Evolutionary conservation across 92 coral and sea anemone species (phyloP).

Genomic region (Phenganax stokvisi): DNA sequence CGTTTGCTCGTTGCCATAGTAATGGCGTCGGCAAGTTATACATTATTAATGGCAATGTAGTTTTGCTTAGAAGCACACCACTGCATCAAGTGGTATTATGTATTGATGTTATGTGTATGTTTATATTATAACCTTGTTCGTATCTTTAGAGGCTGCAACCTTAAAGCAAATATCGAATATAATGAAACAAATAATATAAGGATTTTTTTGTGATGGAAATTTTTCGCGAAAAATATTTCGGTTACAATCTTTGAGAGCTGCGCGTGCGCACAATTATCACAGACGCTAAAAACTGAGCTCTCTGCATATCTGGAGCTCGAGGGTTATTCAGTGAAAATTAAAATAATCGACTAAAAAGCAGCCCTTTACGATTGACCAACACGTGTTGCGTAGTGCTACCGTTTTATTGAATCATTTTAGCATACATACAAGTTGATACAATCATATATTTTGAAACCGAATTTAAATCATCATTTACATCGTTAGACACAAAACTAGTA

Average conservation of each 20-base stretch:
- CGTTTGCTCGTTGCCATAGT: not conserved
- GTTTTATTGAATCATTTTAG: not conserved
- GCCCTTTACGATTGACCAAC: too few relatives aligned
- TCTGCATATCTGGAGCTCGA: too few relatives aligned
- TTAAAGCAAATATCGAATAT: too few relatives aligned
- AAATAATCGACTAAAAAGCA: too few relatives aligned
- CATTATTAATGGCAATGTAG: too few relatives aligned
- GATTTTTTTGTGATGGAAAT: not conserved
- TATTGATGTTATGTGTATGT: conserved; percentile 7
- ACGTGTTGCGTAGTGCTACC: too few relatives aligned
- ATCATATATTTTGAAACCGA: not conserved
- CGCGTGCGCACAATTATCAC: not conserved
- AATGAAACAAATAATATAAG: too few relatives aligned
- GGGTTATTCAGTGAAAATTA: too few relatives aligned
- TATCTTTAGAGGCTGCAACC: too few relatives aligned
- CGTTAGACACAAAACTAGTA: not conserved
- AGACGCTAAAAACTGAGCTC: not conserved
- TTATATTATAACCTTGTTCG: too few relatives aligned
- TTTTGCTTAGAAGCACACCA: too few relatives aligned
- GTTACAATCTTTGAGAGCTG: not conserved
- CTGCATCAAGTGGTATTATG: not conserved
- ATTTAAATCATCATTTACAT: not conserved
- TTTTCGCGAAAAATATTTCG: not conserved
- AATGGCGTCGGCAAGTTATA: not conserved
- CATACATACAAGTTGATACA: not conserved